phyloP scores from a whole-genome alignment of 2,797 vertebrate species.

The Phoxinus dragarum region DNA sequence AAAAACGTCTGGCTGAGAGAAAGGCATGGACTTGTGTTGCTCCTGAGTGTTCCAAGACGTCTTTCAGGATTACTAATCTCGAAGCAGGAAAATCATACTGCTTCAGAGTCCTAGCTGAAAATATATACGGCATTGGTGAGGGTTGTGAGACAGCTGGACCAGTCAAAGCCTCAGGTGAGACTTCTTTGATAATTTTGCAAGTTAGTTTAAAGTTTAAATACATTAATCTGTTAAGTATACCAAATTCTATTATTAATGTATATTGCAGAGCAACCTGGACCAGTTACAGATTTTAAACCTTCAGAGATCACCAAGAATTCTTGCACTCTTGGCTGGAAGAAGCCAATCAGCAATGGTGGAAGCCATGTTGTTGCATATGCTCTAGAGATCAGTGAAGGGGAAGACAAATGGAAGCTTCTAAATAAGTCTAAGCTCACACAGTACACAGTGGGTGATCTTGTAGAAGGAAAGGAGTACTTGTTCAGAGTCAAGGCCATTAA shows the following conservation, averaged over 20 bases:
- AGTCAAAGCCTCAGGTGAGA: conserved; percentile 91
- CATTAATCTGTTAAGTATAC: neutral
- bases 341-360: conserved; percentile 92
- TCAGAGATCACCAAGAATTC: conserved; percentile 87
- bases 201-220: neutral
- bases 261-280: conserved; percentile 91
- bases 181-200: neutral
- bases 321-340: conserved; percentile 92
- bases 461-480: conserved; percentile 89
- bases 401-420: conserved; percentile 91
- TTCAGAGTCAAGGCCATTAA: conserved; percentile 94
- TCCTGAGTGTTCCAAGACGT: conserved; percentile 89
- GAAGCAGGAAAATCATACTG: conserved; percentile 95
- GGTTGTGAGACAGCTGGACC: conserved; percentile 93
- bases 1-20: conserved; percentile 96
- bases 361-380: conserved; percentile 88
- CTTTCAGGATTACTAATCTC: conserved; percentile 90
- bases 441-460: conserved; percentile 83
- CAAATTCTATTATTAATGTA: neutral
- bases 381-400: conserved; percentile 86
- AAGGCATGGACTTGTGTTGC: conserved; percentile 97
- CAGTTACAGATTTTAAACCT: conserved; percentile 91
- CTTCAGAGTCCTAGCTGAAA: conserved; percentile 97
- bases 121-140: conserved; percentile 95
- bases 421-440: conserved; percentile 85